These are phyloP conservation scores for Oncorhynchus gorbuscha DNA, from an alignment of 2,113 vertebrate species.

Conservation along the genomic window DNA sequence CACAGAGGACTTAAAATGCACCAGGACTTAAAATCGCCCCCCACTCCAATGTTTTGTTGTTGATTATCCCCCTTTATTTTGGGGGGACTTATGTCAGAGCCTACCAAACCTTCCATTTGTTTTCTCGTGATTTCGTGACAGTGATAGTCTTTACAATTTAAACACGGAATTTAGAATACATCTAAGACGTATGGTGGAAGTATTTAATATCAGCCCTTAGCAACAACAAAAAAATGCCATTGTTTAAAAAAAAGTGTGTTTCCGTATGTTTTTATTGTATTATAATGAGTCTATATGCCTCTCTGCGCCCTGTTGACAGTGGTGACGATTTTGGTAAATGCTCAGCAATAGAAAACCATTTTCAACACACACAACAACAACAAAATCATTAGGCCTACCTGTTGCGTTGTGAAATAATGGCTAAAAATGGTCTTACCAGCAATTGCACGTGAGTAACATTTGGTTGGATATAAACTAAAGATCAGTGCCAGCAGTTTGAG, in stretches of 20 bases:
- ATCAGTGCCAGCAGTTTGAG: constrained; percentile 34
- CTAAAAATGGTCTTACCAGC: constrained; percentile 41
- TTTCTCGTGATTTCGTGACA: constrained; percentile 25
- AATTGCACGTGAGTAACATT: constrained; percentile 49
- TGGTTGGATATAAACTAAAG: constrained; percentile 40
- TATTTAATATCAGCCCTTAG: not conserved
- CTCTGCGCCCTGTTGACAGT: constrained; percentile 40
- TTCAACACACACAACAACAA: not conserved
- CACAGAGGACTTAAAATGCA: constrained; percentile 34
- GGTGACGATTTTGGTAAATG: constrained; percentile 55
- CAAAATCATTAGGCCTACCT: constrained; percentile 11
- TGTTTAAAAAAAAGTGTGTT: no score
- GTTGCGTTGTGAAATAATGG: constrained; percentile 20
- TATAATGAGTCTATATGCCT: constrained; percentile 36
- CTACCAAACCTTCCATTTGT: not conserved
- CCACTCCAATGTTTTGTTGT: not conserved
- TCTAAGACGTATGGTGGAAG: constrained; percentile 9
- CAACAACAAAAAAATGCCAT: constrained; percentile 21
- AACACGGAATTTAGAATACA: constrained; percentile 13
- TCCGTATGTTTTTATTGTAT: constrained; percentile 52
- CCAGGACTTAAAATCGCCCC: constrained; percentile 30
- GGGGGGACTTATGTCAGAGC: not conserved
- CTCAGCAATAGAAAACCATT: constrained; percentile 47
- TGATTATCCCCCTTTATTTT: constrained; percentile 1
- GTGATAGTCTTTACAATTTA: constrained; percentile 18